Base-by-base conservation (phyloP, 2,113 vertebrate genomes). In the Myxocyprinus asiaticus region DNA sequence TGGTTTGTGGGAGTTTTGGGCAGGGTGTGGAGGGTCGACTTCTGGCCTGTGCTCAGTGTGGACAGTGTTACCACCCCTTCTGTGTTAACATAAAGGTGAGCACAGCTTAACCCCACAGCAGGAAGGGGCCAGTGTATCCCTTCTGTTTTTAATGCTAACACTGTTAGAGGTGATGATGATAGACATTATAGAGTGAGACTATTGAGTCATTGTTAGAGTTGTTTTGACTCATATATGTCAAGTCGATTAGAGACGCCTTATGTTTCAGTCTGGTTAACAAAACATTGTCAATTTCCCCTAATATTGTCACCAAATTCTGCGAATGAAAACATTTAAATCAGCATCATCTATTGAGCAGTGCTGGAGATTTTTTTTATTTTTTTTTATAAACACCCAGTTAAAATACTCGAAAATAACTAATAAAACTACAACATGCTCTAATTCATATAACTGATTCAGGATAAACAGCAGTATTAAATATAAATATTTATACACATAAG, bases 31-130 rank as follows among this genome's bases (percentile, higher is more conserved):
- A 99, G 88, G 97, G 97, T 53, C 92, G 96, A 10, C 84, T 99
- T 42, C 93, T 99, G 62, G 95, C 96, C 73, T 99, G 97, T 83
- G 96, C 96, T 67, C 97, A 99, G 83, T 99, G 97, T 81, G 97
- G 97, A 83, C 97, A 99, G 91, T 99, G 97, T 87, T 99, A 99
- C 87, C 97, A 99, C 87, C 97, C 97, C 0, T 99, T 96, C 92
- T 99, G 97, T 80, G 97, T 99, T 83, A 97, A 95, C 90, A 93
- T 99, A 90, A 99, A 99, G 96, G 97, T 99, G 90, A 90, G 9
- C 17, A 33, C 47, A 69, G 15, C 64, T 22, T 44, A 55, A 51
- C n/a, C 3, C 4, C 45, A 43, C 61, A 59, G 53, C 33, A 58
- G 55, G 69, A 44, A 15, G 33, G 14, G 69, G 69, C 43, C 67